These are phyloP conservation scores for Zonotrichia leucophrys DNA, from an alignment of 2,113 vertebrate genomes.

Conservation along the genomic window DNA sequence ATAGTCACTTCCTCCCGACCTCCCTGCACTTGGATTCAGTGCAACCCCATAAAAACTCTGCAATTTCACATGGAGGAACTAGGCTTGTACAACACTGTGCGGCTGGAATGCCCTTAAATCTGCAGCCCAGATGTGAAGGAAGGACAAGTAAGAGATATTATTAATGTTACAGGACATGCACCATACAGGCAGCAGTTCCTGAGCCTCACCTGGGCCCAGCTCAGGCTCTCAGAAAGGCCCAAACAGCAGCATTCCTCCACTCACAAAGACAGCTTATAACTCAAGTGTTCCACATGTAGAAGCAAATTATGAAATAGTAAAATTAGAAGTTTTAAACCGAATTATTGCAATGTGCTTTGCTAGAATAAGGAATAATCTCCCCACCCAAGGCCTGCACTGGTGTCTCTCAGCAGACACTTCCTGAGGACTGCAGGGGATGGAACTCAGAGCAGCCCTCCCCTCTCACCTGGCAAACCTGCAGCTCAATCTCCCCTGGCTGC, in stretches of 20 bases:
- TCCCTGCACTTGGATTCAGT: rapidly evolving
- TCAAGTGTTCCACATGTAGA: background rate
- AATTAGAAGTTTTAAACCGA: background rate
- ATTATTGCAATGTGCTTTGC: background rate
- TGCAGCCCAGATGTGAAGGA: background rate
- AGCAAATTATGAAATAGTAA: background rate
- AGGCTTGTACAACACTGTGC: background rate
- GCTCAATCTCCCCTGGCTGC: background rate
- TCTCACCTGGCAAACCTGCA: background rate
- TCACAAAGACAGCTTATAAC: background rate
- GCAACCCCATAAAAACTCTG: background rate
- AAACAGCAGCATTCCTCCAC: background rate
- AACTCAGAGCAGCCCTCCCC: background rate
- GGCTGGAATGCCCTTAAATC: background rate
- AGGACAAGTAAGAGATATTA: background rate
- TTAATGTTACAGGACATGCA: background rate
- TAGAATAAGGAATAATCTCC: slow-evolving; percentile 22
- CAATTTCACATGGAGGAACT: background rate
- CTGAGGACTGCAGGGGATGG: background rate
- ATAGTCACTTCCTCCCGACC: background rate
- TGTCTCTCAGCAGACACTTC: background rate
- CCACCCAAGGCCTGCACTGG: background rate
- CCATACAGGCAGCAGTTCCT: background rate
- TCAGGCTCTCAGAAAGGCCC: background rate
- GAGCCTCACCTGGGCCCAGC: background rate